Conservation (phyloP, 2,888 invertebrate genomes). For the Caenorhabditis sp. region DNA sequence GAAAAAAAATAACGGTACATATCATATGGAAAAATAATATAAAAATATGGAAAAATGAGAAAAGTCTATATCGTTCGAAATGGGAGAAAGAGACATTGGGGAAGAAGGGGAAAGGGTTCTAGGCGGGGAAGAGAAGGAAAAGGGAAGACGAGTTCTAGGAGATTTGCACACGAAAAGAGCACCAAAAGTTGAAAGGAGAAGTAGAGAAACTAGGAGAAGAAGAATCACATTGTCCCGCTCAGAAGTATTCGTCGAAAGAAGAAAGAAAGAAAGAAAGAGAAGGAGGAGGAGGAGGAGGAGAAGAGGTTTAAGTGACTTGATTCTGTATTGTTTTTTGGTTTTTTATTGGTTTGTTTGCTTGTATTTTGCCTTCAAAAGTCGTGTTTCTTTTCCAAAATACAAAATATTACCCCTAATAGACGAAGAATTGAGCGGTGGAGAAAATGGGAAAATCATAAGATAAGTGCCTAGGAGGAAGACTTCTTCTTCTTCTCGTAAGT, state of each 20-base stretch:
- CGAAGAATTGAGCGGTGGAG: constrained; percentile 44
- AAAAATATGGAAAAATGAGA: not conserved
- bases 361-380: not conserved
- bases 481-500: constrained; percentile 77
- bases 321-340: too few species aligned
- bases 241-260: constrained; percentile 40
- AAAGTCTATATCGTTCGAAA: constrained; percentile 13
- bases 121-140: not conserved
- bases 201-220: not conserved
- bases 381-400: not conserved
- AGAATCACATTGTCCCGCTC: constrained; percentile 42
- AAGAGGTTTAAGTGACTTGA: constrained; percentile 39
- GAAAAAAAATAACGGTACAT: constrained; percentile 45
- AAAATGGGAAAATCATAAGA: not conserved
- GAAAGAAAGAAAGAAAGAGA: constrained; percentile 24
- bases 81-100: constrained; percentile 3
- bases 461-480: constrained; percentile 47
- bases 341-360: too few species aligned
- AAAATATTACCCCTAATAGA: constrained; percentile 43
- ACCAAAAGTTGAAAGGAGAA: too few species aligned
- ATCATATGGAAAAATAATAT: constrained; percentile 5
- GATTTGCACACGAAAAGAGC: constrained; percentile 22
- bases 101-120: not conserved
- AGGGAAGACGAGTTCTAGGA: constrained; percentile 11
- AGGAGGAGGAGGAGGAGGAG: too few species aligned